These are phyloP conservation scores for Alosa alosa DNA, from an alignment of 2,113 vertebrate species.

Conservation along the genomic window DNA sequence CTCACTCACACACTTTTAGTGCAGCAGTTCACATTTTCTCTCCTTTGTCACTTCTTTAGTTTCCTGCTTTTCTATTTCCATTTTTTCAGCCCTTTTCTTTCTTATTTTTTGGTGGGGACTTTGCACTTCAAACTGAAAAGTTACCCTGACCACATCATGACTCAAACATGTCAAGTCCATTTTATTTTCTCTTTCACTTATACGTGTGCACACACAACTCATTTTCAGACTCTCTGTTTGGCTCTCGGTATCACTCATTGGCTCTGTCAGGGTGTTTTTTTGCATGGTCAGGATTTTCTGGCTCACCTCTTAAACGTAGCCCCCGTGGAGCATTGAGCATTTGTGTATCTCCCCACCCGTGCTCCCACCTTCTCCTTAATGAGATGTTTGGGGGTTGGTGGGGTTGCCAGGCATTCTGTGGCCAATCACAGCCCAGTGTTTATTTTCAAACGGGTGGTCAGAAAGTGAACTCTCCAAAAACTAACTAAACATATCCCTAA, in stretches of 20 bases:
- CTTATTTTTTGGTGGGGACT: neutral
- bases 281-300: constrained; percentile 71
- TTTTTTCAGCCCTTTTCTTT: neutral
- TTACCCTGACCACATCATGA: no score
- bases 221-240: constrained; percentile 19
- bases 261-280: constrained; percentile 61
- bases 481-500: neutral
- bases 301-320: constrained; percentile 47
- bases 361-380: constrained; percentile 43
- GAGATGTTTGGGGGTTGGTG: constrained; percentile 40
- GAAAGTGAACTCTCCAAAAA: neutral
- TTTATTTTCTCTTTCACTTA: neutral
- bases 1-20: constrained; percentile 35
- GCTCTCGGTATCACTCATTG: constrained; percentile 3
- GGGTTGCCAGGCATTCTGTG: constrained; percentile 51
- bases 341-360: constrained; percentile 34
- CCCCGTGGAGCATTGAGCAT: constrained; percentile 39
- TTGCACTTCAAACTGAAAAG: neutral
- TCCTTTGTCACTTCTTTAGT: neutral
- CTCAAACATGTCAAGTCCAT: neutral
- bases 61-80: neutral
- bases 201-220: neutral
- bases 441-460: constrained; percentile 54
- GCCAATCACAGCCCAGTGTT: constrained; percentile 57
- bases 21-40: constrained; percentile 22